These are phyloP conservation scores for Drosophila virilis DNA, from an alignment of 1,140 invertebrate genomes.

Conservation along the genomic window DNA sequence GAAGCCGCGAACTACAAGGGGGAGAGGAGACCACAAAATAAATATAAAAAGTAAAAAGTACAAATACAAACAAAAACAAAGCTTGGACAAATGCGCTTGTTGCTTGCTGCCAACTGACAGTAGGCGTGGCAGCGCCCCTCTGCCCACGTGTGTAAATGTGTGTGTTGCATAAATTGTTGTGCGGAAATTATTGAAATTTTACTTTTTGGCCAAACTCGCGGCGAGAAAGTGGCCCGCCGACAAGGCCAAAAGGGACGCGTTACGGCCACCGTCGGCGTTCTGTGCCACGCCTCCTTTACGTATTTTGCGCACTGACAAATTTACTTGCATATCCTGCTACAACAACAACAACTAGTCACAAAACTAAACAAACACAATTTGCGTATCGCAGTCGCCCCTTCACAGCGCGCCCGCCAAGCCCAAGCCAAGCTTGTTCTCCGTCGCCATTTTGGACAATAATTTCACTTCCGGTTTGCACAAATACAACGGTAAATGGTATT, in stretches of 20 bases:
- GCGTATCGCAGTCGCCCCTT: slow-evolving; percentile 39
- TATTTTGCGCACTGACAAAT: slow-evolving; percentile 65
- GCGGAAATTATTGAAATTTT: slow-evolving; percentile 83
- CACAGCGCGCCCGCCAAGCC: neutral
- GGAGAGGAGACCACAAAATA: slow-evolving; percentile 36
- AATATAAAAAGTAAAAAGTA: no score
- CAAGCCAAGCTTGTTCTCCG: slow-evolving; percentile 24
- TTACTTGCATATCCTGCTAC: slow-evolving; percentile 73
- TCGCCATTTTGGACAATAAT: slow-evolving; percentile 73
- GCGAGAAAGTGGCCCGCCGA: slow-evolving; percentile 11
- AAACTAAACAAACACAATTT: slow-evolving; percentile 57
- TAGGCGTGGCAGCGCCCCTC: slow-evolving; percentile 57
- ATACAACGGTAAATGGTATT: slow-evolving; percentile 34
- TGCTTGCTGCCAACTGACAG: slow-evolving; percentile 41
- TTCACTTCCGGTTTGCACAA: slow-evolving; percentile 59
- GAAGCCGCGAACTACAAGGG: slow-evolving; percentile 17
- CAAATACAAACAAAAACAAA: slow-evolving; percentile 12
- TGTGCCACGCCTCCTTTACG: slow-evolving; percentile 25
- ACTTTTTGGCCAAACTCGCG: slow-evolving; percentile 54
- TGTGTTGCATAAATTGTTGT: slow-evolving; percentile 60
- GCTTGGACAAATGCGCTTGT: slow-evolving; percentile 69
- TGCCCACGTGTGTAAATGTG: slow-evolving; percentile 4
- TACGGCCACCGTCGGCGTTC: slow-evolving; percentile 29
- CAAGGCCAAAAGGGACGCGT: slow-evolving; percentile 59
- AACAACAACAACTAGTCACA: slow-evolving; percentile 20